Conservation (phyloP, 2,888 invertebrate genomes). For the Mellilla xanthometata region DNA sequence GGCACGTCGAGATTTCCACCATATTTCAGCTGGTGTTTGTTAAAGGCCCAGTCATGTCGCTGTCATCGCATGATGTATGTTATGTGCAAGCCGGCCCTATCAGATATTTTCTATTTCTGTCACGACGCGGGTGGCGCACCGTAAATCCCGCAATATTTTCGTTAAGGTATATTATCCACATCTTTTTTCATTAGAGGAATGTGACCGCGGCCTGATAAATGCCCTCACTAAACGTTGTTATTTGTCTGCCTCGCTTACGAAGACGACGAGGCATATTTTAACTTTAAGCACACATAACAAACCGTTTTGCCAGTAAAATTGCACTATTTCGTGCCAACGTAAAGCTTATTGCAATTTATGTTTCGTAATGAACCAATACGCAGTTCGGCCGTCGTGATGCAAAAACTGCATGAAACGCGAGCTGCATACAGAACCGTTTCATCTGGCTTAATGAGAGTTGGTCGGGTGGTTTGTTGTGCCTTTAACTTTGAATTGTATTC, state of each 20-base stretch:
- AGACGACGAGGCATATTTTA: constrained; percentile 22
- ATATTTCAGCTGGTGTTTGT: constrained; percentile 42
- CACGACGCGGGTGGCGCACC: constrained; percentile 62
- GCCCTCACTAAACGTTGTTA: constrained; percentile 43
- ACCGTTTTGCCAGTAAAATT: neutral
- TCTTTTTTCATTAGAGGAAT: constrained; percentile 58
- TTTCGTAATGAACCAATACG: constrained; percentile 16
- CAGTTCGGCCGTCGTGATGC: neutral
- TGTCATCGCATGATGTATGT: constrained; percentile 62
- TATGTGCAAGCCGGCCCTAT: constrained; percentile 53
- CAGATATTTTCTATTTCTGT: constrained; percentile 69
- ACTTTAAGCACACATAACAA: constrained; percentile 17
- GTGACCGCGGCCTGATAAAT: constrained; percentile 49
- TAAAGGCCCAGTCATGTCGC: constrained; percentile 51
- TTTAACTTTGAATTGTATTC: constrained; percentile 5
- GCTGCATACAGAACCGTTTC: neutral
- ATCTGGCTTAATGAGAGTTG: neutral
- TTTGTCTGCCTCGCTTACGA: constrained; percentile 30
- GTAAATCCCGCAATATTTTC: constrained; percentile 60
- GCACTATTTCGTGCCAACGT: neutral
- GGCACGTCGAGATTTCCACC: constrained; percentile 17
- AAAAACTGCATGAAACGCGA: constrained; percentile 3
- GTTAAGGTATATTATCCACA: constrained; percentile 55
- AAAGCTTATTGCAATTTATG: constrained; percentile 4
- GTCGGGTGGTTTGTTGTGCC: constrained; percentile 1